phyloP scores from a whole-genome alignment of 2,888 invertebrate species.

The Tipula confusa region DNA sequence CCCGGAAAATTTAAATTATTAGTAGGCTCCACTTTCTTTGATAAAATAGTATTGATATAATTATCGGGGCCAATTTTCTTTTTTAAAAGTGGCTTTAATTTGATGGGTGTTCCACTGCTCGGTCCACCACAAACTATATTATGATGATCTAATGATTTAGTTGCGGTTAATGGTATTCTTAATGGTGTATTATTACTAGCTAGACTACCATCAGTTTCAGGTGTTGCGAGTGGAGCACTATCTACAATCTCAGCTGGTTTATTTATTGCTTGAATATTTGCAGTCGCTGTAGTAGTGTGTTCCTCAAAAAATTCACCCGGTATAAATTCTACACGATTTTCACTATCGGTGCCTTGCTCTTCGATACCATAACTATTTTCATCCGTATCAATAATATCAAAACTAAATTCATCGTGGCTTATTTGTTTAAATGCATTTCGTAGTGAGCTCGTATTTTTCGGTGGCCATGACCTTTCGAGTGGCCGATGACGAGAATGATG shows the following conservation, averaged over 20 bases:
- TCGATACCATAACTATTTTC: constrained; percentile 54
- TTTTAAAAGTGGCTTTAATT: constrained; percentile 57
- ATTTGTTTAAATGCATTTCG: constrained; percentile 58
- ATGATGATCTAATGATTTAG: constrained; percentile 48
- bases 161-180: constrained; percentile 45
- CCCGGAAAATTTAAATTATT: not conserved
- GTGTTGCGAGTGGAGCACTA: constrained; percentile 57
- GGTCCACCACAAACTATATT: not conserved
- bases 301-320: constrained; percentile 54
- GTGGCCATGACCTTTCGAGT: constrained; percentile 68
- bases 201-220: constrained; percentile 58
- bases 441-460: constrained; percentile 60
- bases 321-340: constrained; percentile 46
- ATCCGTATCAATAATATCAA: constrained; percentile 79
- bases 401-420: constrained; percentile 74
- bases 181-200: constrained; percentile 52
- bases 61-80: constrained; percentile 69
- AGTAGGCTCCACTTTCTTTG: constrained; percentile 42
- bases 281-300: constrained; percentile 45
- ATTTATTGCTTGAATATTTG: constrained; percentile 45
- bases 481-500: constrained; percentile 57
- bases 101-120: constrained; percentile 43
- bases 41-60: constrained; percentile 61
- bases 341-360: constrained; percentile 27
- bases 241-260: constrained; percentile 31